These are phyloP conservation scores for Galago senegalensis DNA, from an alignment of 2,797 vertebrate species.

Conservation along the genomic window DNA sequence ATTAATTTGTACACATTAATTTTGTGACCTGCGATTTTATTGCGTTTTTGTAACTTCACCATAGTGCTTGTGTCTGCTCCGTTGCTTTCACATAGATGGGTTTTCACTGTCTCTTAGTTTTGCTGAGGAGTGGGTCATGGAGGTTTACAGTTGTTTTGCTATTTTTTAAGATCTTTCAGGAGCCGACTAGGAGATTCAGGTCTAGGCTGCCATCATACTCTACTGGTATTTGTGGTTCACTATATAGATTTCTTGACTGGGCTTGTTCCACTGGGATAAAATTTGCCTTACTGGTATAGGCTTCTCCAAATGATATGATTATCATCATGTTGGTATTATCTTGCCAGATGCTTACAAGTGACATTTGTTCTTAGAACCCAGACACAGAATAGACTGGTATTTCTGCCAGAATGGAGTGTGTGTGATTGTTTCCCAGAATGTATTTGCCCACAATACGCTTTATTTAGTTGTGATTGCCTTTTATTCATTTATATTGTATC, in stretches of 20 bases:
- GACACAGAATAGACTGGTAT: background rate
- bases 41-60: background rate
- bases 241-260: background rate
- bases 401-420: background rate
- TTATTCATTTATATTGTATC: background rate
- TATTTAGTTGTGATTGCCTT: background rate
- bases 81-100: background rate
- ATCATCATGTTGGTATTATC: background rate
- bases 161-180: background rate
- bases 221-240: background rate
- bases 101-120: background rate
- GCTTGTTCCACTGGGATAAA: background rate
- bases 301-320: slow-evolving; percentile 2
- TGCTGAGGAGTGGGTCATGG: background rate
- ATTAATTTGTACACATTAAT: background rate
- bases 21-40: background rate
- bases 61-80: background rate
- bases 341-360: slow-evolving; percentile 14
- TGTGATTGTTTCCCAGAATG: background rate
- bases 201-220: background rate
- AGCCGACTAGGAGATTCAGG: background rate
- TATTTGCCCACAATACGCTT: background rate
- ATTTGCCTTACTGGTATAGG: background rate
- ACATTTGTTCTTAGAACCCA: background rate
- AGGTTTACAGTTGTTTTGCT: background rate